Base-by-base conservation (phyloP, 2,113 vertebrate species). In the Holacanthus passer region DNA sequence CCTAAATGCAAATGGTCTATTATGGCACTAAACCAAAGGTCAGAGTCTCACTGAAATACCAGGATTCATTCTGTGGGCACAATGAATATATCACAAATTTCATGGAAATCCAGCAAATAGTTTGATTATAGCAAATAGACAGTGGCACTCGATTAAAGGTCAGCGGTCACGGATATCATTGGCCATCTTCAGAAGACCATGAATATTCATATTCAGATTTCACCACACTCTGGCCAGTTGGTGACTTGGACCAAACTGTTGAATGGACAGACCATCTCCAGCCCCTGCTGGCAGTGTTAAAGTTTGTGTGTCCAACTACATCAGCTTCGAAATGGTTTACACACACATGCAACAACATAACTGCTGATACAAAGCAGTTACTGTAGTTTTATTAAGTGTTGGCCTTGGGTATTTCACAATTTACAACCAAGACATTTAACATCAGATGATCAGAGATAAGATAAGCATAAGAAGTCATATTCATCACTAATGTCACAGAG, bases 41-140 rank as follows among this genome's bases (percentile, higher is more conserved):
- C 52, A 74, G 14, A n/a, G 60, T 50, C 11, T 60, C 63, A 41
- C 20, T 52, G 27, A 60, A 81, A 68, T 56, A 50, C 47, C 64
- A 43, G 16, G 19, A 41, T 17, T 63, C 37, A 17, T 10, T 68
- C 39, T 39, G 35, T 62, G 11, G 4, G 32, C 19, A 45, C 50
- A 37, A 19, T 55, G 22, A 63, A 59, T 20, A 64, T 35, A n/a
- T 12, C 10, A 12, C 14, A 64, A 43, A 71, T 41, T 13, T 41
- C 10, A 39, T 29, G 9, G 24, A 39, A 43, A 69, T 52, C 43
- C 9, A 37, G 39, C 9, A 52, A 37, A 41, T 48, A 11, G 19
- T 32, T 50, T 14, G 19, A 27, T 1, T 16, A n/a, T n/a, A n/a
- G n/a, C n/a, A n/a, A n/a, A n/a, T n/a, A n/a, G n/a, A n/a, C n/a